A percentile compares a stretch with the other conserved stretches of the same genome.
Evolutionary conservation across 2,113 vertebrate genomes (phyloP).

Genomic region (Hippocampus guttulatus): DNA sequence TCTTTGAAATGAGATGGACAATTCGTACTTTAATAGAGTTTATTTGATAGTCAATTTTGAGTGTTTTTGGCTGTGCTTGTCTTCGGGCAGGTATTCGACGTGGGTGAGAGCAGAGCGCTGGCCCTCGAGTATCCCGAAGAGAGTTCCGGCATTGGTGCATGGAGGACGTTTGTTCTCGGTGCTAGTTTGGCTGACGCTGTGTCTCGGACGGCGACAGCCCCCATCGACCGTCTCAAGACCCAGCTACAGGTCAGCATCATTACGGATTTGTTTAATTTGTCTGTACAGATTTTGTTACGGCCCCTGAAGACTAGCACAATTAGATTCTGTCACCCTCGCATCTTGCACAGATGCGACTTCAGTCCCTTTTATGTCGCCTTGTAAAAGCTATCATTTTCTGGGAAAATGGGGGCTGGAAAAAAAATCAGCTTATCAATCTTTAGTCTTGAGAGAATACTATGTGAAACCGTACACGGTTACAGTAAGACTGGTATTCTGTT

Average conservation of each 20-base stretch:
- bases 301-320: neutral
- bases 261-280: neutral
- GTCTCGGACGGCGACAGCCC: conserved; percentile 68
- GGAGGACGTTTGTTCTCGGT: conserved; percentile 62
- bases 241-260: conserved; percentile 64
- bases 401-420: no score
- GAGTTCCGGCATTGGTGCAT: conserved; percentile 48
- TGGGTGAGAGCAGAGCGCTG: conserved; percentile 69
- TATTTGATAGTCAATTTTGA: neutral
- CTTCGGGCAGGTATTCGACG: conserved; percentile 66
- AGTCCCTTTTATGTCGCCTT: no score
- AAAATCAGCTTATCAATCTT: no score
- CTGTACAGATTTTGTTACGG: neutral
- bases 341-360: neutral
- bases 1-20: neutral
- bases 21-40: neutral
- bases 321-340: neutral
- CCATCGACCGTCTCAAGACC: conserved; percentile 72
- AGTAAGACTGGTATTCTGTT: no score
- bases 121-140: conserved; percentile 60
- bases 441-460: no score
- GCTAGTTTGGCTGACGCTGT: conserved; percentile 66
- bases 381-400: no score
- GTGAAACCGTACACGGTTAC: no score
- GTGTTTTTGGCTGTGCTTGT: neutral